Conservation (phyloP, 2,888 invertebrate genomes). For the Volucella zonaria region DNA sequence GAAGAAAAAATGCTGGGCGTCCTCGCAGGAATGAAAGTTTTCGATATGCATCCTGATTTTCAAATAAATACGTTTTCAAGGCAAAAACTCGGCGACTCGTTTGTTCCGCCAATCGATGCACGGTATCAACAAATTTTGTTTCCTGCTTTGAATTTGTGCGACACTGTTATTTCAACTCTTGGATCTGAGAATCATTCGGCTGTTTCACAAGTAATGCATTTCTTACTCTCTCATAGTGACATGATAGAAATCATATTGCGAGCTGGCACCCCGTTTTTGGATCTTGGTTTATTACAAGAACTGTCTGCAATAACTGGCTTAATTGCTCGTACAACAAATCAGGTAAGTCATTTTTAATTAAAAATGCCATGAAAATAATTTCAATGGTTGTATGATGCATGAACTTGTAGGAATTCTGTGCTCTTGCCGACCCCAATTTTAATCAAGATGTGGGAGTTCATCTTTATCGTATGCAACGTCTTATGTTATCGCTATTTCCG, state of each 20-base stretch:
- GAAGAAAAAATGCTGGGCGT: constrained; percentile 85
- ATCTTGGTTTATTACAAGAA: constrained; percentile 88
- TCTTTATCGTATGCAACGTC: constrained; percentile 87
- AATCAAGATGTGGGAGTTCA: constrained; percentile 84
- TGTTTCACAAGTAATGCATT: constrained; percentile 90
- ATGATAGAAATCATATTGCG: constrained; percentile 90
- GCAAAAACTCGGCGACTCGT: constrained; percentile 79
- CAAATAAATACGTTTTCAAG: constrained; percentile 78
- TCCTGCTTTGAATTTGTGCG: constrained; percentile 91
- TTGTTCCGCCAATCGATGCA: constrained; percentile 86
- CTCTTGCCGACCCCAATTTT: constrained; percentile 79
- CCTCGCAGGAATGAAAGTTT: constrained; percentile 87
- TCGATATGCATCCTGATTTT: constrained; percentile 89
- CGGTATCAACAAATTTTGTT: constrained; percentile 92
- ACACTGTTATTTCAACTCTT: constrained; percentile 91
- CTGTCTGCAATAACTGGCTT: constrained; percentile 90
- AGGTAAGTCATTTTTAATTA: constrained; percentile 76
- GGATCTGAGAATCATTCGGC: constrained; percentile 93
- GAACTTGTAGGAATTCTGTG: constrained; percentile 79
- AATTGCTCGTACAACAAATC: constrained; percentile 87
- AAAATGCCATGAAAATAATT: not conserved
- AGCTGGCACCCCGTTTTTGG: constrained; percentile 86
- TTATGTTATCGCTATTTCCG: constrained; percentile 89
- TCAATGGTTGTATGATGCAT: not conserved
- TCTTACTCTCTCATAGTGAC: constrained; percentile 91